Percentiles rank a stretch among this genome's conserved stretches.
These are phyloP conservation scores for Drosophila paulistorum DNA, from an alignment of 1,140 invertebrate species.

Conservation along the genomic window DNA sequence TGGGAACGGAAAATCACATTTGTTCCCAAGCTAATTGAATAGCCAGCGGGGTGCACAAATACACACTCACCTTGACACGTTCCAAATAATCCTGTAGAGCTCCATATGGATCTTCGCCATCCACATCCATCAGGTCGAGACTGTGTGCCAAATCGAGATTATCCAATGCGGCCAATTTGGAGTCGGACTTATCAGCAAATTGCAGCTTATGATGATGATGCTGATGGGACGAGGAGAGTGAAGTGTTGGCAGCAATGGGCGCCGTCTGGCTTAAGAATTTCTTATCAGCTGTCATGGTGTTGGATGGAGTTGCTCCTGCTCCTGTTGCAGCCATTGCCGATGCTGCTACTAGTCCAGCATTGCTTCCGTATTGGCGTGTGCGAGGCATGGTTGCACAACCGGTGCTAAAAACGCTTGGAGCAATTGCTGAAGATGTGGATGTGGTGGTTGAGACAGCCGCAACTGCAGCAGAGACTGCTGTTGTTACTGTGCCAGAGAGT, in stretches of 20 bases:
- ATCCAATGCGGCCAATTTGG: constrained; percentile 69
- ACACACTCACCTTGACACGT: constrained; percentile 75
- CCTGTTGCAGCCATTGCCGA: constrained; percentile 17
- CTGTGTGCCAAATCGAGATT: constrained; percentile 76
- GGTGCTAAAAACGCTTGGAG: constrained; percentile 70
- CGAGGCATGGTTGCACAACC: constrained; percentile 81
- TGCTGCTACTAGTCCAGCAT: constrained; percentile 28
- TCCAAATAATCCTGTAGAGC: constrained; percentile 77
- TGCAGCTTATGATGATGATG: constrained; percentile 72
- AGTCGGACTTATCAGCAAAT: constrained; percentile 70
- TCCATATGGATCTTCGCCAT: constrained; percentile 77
- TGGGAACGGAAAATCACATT: constrained; percentile 17
- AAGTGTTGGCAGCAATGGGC: constrained; percentile 47
- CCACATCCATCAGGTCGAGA: constrained; percentile 72
- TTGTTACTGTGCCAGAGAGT: constrained; percentile 19
- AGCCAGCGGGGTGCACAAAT: no score
- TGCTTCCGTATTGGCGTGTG: constrained; percentile 78
- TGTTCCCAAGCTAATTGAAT: constrained; percentile 18
- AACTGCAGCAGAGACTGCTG: not conserved
- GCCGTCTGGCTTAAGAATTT: constrained; percentile 66
- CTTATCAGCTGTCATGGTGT: constrained; percentile 78
- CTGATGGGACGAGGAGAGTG: not conserved
- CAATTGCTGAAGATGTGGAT: constrained; percentile 32
- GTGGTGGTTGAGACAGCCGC: not conserved
- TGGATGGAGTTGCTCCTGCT: constrained; percentile 43